Conservation (phyloP, 1,140 invertebrate genomes). For the Brachionus asplanchnoidis region DNA sequence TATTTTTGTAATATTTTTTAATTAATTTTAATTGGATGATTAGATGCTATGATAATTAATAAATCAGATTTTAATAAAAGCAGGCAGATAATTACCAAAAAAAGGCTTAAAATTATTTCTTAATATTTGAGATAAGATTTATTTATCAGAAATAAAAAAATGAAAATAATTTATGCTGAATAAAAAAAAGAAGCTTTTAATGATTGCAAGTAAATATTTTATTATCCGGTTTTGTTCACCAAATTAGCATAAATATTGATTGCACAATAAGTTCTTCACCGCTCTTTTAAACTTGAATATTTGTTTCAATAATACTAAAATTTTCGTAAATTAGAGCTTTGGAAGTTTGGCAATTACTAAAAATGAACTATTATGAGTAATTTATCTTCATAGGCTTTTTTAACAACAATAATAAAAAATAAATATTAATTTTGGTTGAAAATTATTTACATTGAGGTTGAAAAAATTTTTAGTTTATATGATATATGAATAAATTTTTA, state of each 20-base stretch:
- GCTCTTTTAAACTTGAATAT: neutral
- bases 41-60: no score
- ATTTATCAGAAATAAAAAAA: neutral
- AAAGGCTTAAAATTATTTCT: neutral
- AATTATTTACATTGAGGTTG: neutral
- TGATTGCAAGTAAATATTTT: neutral
- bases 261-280: neutral
- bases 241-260: neutral
- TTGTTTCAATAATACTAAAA: neutral
- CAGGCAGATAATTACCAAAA: no score
- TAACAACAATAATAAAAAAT: neutral
- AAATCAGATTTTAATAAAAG: no score
- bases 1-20: no score
- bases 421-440: neutral
- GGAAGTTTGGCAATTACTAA: neutral
- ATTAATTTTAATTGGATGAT: no score
- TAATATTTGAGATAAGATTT: neutral
- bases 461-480: neutral
- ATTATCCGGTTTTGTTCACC: neutral
- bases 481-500: neutral
- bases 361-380: neutral
- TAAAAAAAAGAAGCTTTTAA: neutral
- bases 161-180: neutral
- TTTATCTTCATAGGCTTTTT: neutral
- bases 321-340: neutral